Percentiles rank a stretch among this genome's conserved stretches.
These are phyloP conservation scores for Mesorhabditis belari DNA, from an alignment of 2,888 invertebrate species.

Conservation along the genomic window DNA sequence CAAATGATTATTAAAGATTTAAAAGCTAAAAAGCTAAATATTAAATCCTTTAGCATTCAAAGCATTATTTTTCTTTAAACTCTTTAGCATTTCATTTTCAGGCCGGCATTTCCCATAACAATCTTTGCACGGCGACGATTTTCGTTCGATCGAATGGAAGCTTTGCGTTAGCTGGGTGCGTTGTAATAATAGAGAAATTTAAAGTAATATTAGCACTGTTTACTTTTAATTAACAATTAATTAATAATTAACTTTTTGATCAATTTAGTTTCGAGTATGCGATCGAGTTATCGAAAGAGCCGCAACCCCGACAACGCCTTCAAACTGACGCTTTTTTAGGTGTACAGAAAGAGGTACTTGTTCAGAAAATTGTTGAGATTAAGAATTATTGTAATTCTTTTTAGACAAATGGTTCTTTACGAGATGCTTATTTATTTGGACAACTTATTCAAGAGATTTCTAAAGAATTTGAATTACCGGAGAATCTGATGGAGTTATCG, in stretches of 20 bases:
- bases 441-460: background rate
- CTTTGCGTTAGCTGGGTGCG: background rate
- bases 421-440: background rate
- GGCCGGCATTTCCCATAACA: constrained; percentile 12
- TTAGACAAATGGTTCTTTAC: background rate
- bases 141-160: constrained; percentile 7
- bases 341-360: background rate
- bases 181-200: background rate
- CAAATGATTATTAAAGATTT: no score
- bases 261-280: background rate
- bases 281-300: background rate
- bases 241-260: no score
- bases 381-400: no score
- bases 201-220: background rate
- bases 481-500: background rate
- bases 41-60: no score
- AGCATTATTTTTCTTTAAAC: no score
- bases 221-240: no score
- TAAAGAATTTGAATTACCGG: background rate
- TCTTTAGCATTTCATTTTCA: constrained; percentile 1
- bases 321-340: background rate
- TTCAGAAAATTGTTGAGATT: no score
- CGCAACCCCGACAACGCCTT: background rate
- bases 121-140: constrained; percentile 6
- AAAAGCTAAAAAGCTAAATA: no score